Evolutionary conservation across 2,888 invertebrate genomes (phyloP), one percentile per base, ranked within the genome.

Genomic region (Pseudanteris insignis): DNA sequence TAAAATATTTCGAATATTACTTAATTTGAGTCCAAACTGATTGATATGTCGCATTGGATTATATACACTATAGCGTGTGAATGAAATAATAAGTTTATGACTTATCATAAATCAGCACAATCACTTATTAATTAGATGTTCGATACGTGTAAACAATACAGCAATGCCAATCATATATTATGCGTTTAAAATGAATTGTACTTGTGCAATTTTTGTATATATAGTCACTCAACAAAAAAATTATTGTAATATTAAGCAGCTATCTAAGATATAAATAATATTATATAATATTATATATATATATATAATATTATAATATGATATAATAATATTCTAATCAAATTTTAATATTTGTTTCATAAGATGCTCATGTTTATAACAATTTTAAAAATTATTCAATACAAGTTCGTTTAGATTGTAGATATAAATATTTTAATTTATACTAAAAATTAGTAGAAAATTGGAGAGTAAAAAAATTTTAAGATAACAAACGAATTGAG

Each of bases 151-250:
- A 37, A 37, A 28, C 29, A 41, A 37, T 47, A 18, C 34, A 41
- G 46, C 65, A 63, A 64, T 69, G 76, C 76, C 76, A 76, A 76
- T 76, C 76, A 73, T 65, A 65, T 63, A 61, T 63, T 41, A 66
- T 65, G 62, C 68, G 68, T 68, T 67, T 67, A 70, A 68, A 59
- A 70, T 68, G 57, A 73, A 66, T 71, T 73, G 71, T 71, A 70
- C 71, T 70, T 59, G 72, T 74, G 73, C 69, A 73, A 73, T 75
- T 68, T 69, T 72, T 70, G 70, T 63, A 66, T 9, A 65, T 64
- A 63, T 55, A 48, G 37, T n/a, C 15, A 37, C 37, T 53, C 53
- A 51, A 65, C 3, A 38, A 53, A 41, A 43, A 57, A 63, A 54
- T 46, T 29, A 13, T 12, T 53, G n/a, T n/a, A n/a, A n/a, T n/a